A percentile compares a stretch with the other conserved stretches of the same genome.
These are phyloP conservation scores for Bubo bubo DNA, from an alignment of 2,113 vertebrate genomes.

Conservation along the genomic window DNA sequence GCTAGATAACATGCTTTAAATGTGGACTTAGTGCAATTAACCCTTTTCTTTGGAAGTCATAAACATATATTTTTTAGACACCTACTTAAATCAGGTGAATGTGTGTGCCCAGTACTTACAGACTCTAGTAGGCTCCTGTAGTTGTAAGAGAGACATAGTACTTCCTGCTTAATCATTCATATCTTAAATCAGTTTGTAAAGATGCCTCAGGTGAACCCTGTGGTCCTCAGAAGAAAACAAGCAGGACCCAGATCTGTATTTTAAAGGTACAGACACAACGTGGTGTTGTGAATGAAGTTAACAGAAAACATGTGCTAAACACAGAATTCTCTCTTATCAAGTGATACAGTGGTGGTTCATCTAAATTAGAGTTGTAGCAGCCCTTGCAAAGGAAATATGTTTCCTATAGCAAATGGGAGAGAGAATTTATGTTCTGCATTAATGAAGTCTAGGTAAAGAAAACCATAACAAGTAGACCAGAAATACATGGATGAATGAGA, in stretches of 20 bases:
- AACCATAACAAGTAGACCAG: not conserved
- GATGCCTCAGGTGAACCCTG: not conserved
- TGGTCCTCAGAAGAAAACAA: not conserved
- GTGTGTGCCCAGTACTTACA: not conserved
- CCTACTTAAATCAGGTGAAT: not conserved
- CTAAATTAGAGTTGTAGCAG: not conserved
- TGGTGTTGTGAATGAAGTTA: not conserved
- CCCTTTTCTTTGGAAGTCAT: not conserved
- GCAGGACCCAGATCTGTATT: not conserved
- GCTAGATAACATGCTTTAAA: not conserved
- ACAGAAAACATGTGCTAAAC: not conserved
- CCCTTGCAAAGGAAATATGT: not conserved
- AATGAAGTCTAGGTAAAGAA: not conserved
- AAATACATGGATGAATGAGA: not conserved
- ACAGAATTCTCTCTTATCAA: not conserved
- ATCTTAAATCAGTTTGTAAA: not conserved
- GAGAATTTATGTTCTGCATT: not conserved
- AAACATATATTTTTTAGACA: not conserved
- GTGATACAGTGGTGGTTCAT: not conserved
- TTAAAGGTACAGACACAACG: not conserved
- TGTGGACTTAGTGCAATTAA: not conserved
- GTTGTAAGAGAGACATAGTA: not conserved
- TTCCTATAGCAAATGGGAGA: not conserved
- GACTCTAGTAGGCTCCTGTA: not conserved
- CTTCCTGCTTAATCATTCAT: not conserved